A percentile compares a stretch with the other conserved stretches of the same genome.
phyloP scores from a whole-genome alignment of 2,888 invertebrate genomes.

The Cephus pygmeus region DNA sequence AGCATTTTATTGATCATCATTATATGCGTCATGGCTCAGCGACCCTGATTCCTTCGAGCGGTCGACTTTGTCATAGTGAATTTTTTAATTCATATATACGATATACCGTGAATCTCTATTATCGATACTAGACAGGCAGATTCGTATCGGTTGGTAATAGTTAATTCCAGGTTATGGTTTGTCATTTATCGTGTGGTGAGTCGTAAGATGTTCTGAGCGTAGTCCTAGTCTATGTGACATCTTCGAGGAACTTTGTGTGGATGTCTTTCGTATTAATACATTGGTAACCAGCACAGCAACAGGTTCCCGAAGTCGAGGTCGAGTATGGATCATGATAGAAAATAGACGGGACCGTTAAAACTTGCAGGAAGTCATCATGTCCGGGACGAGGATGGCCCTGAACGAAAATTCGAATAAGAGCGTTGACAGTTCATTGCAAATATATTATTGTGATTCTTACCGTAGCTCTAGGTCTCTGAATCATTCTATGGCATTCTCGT shows the following conservation, averaged over 20 bases:
- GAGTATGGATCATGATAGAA: constrained; percentile 25
- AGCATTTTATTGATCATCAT: neutral
- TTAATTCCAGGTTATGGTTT: neutral
- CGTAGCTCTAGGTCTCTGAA: neutral
- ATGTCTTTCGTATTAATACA: neutral
- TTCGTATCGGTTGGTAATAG: neutral
- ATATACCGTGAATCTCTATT: neutral
- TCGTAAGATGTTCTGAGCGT: neutral
- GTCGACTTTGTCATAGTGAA: neutral
- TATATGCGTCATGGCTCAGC: neutral
- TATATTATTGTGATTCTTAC: neutral
- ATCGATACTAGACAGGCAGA: neutral
- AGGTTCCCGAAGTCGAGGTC: constrained; percentile 22
- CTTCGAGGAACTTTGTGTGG: neutral
- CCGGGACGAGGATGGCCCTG: neutral
- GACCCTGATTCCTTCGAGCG: neutral
- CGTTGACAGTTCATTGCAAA: neutral
- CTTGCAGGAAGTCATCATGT: neutral
- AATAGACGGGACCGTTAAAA: constrained; percentile 15
- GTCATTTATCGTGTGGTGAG: neutral
- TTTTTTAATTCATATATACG: neutral
- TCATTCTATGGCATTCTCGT: neutral
- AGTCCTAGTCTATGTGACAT: neutral
- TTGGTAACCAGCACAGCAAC: constrained; percentile 6
- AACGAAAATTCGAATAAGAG: neutral